Base-by-base conservation (phyloP, 2,888 invertebrate genomes). In the Philaethria dido region DNA sequence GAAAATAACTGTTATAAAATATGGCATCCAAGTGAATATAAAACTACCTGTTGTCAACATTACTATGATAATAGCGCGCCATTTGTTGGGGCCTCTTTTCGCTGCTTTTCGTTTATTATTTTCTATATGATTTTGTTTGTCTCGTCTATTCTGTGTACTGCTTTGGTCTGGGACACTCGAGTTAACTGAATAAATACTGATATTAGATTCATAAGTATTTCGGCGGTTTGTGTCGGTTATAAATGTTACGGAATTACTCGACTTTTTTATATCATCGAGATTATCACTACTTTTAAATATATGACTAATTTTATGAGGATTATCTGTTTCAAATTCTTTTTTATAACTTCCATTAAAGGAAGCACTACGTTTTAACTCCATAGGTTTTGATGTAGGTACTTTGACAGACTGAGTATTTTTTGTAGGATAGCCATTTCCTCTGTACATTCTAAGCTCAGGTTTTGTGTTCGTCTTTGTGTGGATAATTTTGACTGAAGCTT, bases 21-120 rank as follows among this genome's bases (percentile, higher is more conserved):
- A 95, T 0, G 95, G 95, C 71, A 93, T 83, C 95, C 95, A 95
- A 0, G 95, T 94, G 6, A 94, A 75, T 70, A 95, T 81, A 74
- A 95, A 94, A 75, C 94, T 93, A 1, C 94, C 93, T 0, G 94
- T 93, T 16, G 95, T 95, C 11, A 95, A 88, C 77, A 94, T 79
- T 0, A 95, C 95, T 18, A 95, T 92, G 74, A 93, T 93, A 6
- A 95, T 92, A 0, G 95, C 95, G 74, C 94, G 93, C 92, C 94
- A 94, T 80, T 94, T 94, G 48, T 88, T 89, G 0, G 89, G 86
- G 57, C 87, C 87, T 71, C 82, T 87, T 72, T 81, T 87, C 3
- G 75, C 71, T 42, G 72, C 72, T 20, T 60, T 75, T 47, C 20
- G 22, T 44, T 61, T 44, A 9, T n/a, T 25, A 44, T 55, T 64